These are phyloP conservation scores for Ceratosolen fusciceps DNA, from an alignment of 1,140 invertebrate species.

Conservation along the genomic window DNA sequence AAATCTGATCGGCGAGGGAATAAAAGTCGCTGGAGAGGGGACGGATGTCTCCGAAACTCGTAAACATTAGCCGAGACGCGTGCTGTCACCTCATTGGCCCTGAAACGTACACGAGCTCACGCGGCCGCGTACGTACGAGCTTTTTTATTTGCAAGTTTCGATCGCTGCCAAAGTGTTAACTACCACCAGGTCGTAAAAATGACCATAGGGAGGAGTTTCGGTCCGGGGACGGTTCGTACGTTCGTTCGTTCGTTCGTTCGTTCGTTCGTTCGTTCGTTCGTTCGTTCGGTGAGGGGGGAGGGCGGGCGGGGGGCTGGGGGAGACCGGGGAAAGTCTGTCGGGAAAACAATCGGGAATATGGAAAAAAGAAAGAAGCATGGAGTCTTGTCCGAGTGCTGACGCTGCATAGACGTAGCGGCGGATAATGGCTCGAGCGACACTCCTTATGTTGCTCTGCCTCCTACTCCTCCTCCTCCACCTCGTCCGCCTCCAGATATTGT, in stretches of 20 bases:
- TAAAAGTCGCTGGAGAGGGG: conserved; percentile 20
- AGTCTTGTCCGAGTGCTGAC: conserved; percentile 61
- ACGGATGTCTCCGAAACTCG: conserved; percentile 16
- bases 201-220: conserved; percentile 31
- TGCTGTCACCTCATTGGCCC: background rate
- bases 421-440: conserved; percentile 72
- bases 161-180: conserved; percentile 46
- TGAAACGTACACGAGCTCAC: background rate
- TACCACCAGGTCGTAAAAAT: conserved; percentile 56
- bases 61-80: conserved; percentile 14
- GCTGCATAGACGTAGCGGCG: conserved; percentile 66
- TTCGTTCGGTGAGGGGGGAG: too few species aligned
- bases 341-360: conserved; percentile 10
- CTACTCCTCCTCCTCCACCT: too few species aligned
- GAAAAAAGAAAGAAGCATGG: conserved; percentile 42
- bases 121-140: background rate
- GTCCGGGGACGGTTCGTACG: too few species aligned
- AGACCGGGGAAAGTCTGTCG: too few species aligned
- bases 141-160: conserved; percentile 47
- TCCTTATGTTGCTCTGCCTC: too few species aligned
- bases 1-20: conserved; percentile 21
- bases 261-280: too few species aligned
- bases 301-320: background rate
- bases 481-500: conserved; percentile 71
- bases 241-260: too few species aligned